Base-by-base conservation (phyloP, 2,797 vertebrate genomes). In the Lophotriccus pileatus region DNA sequence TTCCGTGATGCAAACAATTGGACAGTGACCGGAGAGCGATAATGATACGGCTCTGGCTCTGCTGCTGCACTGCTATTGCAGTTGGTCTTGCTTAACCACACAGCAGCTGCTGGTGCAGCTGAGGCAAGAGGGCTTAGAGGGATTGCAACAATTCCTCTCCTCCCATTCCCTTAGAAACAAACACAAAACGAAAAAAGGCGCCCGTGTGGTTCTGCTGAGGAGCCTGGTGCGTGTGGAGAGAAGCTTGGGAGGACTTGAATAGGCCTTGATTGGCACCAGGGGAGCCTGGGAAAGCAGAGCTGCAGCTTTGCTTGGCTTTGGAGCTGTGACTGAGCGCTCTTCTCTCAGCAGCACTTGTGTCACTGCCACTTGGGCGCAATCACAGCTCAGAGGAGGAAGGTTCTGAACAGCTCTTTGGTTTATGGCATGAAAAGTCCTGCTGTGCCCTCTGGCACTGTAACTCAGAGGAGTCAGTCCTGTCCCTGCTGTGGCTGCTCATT, bases 91-190 rank as follows among this genome's bases (percentile, higher is more conserved):
- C 88, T 60, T 88, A 95, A 96, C 85, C 68, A 52, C 79, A 28
- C 89, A 90, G 49, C 94, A 94, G 94, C 90, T 96, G 83, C 8
- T 37, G 44, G 27, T 87, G 75, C 84, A 95, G 94, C 94, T 96
- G 92, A 95, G 84, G 90, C 81, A 95, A 95, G 88, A 96, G 78
- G 47, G 44, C 68, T 84, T 66, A 52, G 36, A 92, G 84, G 82
- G 74, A 88, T 94, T 94, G 89, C 19, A 11, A 76, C 95, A 94
- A 53, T 66, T 81, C 79, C 43, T 93, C 79, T 56, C 82, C 76
- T 95, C 85, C 87, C 85, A 39, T 88, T 94, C 73, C 85, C 80
- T 81, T 94, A 52, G 94, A 91, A 95, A 96, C 94, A 60, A 74
- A 89, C 87, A 23, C 88, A 92, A 78, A 95, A 66, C 74, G 82